phyloP scores from a whole-genome alignment of 2,797 vertebrate genomes.

The Enteromius treurensis region DNA sequence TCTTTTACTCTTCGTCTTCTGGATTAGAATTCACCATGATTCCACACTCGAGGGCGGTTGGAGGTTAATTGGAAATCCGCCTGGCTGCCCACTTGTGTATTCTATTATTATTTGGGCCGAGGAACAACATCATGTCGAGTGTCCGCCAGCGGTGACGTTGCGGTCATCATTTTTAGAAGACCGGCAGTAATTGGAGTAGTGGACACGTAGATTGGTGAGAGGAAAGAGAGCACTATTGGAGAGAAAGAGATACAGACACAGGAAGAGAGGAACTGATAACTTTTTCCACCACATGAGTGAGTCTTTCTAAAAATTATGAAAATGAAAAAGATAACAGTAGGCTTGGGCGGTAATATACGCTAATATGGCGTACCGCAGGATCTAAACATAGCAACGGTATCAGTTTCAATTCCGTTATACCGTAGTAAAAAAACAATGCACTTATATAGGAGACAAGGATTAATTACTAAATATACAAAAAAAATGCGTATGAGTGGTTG shows the following conservation, averaged over 20 bases:
- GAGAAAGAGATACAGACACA: constrained; percentile 2
- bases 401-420: too few relatives aligned
- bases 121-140: constrained; percentile 44
- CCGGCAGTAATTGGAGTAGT: constrained; percentile 52
- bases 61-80: constrained; percentile 53
- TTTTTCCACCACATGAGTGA: neutral
- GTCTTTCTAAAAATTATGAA: constrained; percentile 15
- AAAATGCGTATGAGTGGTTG: too few relatives aligned
- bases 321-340: constrained; percentile 23
- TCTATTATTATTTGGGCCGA: constrained; percentile 58
- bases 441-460: too few relatives aligned
- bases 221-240: constrained; percentile 7
- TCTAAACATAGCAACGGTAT: too few relatives aligned
- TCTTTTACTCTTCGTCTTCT: constrained; percentile 22
- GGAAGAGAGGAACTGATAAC: constrained; percentile 15
- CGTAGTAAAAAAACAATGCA: too few relatives aligned
- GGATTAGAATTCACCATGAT: constrained; percentile 35
- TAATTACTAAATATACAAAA: too few relatives aligned
- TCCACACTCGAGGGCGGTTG: constrained; percentile 44
- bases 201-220: constrained; percentile 45
- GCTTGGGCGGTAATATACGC: too few relatives aligned
- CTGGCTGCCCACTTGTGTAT: constrained; percentile 39
- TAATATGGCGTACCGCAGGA: too few relatives aligned
- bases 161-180: constrained; percentile 40
- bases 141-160: constrained; percentile 28